Conservation (phyloP, 2,113 vertebrate genomes). For the Bubalus kerabau region DNA sequence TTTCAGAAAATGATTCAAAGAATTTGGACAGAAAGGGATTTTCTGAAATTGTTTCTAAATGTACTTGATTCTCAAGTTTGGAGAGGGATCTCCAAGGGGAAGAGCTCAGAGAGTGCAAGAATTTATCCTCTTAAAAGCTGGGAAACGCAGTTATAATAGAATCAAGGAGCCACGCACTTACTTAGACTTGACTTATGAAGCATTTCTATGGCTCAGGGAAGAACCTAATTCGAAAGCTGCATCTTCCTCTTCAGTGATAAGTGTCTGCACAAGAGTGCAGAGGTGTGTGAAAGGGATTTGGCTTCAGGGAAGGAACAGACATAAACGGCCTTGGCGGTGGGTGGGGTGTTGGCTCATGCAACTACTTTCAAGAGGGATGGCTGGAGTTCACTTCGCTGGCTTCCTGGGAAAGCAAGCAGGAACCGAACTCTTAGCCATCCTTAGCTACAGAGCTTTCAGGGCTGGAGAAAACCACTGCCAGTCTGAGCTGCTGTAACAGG, state of each 20-base stretch:
- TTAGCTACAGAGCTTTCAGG: neutral
- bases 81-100: neutral
- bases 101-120: neutral
- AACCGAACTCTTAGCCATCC: neutral
- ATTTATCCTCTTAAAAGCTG: neutral
- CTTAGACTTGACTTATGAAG: neutral
- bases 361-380: neutral
- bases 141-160: neutral
- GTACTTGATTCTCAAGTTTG: neutral
- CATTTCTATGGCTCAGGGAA: neutral
- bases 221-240: neutral
- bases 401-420: neutral
- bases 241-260: neutral
- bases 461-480: neutral
- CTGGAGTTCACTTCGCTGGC: neutral
- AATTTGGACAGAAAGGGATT: neutral
- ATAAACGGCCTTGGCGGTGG: too few species aligned
- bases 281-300: neutral
- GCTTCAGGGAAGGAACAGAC: neutral
- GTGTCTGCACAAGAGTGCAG: neutral
- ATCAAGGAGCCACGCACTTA: fast-evolving
- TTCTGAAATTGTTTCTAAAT: neutral
- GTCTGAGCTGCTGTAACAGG: neutral
- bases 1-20: conserved; percentile 10
- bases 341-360: neutral